Evolutionary conservation across 2,113 vertebrate genomes (phyloP).

Genomic region (Amphiprion ocellaris): DNA sequence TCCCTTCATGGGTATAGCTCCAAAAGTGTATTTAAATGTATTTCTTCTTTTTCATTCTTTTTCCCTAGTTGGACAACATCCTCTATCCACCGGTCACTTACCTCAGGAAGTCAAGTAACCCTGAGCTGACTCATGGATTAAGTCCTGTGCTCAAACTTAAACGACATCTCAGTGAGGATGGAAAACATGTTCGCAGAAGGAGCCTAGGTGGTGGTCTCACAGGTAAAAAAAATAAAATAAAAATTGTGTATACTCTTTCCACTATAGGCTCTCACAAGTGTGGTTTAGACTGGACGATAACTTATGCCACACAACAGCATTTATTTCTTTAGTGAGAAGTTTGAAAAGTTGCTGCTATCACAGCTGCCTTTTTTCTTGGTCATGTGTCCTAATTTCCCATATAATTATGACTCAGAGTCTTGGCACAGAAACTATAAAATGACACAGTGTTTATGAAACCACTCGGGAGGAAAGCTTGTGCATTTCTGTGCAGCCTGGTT

Average conservation of each 20-base stretch:
- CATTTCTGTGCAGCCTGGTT: neutral
- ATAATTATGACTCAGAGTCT: neutral
- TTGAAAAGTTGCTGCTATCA: neutral
- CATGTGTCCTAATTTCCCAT: neutral
- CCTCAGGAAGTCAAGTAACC: constrained; percentile 92
- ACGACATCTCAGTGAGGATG: constrained; percentile 91
- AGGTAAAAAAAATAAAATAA: constrained; percentile 45
- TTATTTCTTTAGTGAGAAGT: neutral
- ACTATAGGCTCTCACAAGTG: neutral
- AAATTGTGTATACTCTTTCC: too few species aligned
- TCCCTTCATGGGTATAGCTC: neutral
- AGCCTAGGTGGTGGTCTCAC: constrained; percentile 93
- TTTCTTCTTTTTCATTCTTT: constrained; percentile 14
- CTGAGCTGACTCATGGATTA: constrained; percentile 85
- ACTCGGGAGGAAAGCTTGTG: constrained; percentile 1
- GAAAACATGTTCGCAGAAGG: constrained; percentile 88
- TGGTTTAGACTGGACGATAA: neutral
- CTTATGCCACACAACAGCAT: too few species aligned
- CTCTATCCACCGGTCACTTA: constrained; percentile 87
- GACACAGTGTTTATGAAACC: constrained; percentile 2
- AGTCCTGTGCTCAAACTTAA: constrained; percentile 88
- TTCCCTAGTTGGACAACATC: constrained; percentile 91
- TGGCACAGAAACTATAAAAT: constrained; percentile 2
- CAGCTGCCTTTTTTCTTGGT: neutral
- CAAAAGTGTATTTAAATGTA: neutral